Evolutionary conservation across 2,888 invertebrate species (phyloP), one percentile per base, ranked within the genome.

Genomic region (Machimus atricapillus): DNA sequence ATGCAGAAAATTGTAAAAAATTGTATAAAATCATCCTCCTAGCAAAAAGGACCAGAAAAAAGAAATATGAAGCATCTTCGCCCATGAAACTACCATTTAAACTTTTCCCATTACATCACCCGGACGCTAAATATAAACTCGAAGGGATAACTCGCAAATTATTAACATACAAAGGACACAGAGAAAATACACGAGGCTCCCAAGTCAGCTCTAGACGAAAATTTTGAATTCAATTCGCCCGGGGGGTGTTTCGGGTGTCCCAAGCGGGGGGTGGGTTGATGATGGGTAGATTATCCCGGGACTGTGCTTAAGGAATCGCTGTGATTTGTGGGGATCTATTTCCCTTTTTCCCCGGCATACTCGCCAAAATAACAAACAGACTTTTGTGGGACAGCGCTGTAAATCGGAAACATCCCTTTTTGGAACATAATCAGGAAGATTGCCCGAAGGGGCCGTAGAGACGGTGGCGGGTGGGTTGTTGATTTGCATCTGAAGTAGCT

Each of bases 341-440:
- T 81, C 81, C 81, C 52, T 56, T 81, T 66, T 66, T 66, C 27
- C 66, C 5, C 56, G 43, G 43, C n/a, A 27, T 56, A 66, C 66
- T 52, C 23, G 23, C 81, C 81, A 56, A 31, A 81, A 81, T 81
- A 56, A 56, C 81, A 81, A 81, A 81, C 81, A 81, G 81, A 81
- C 81, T 81, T 52, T 66, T 66, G 66, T 66, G 66, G 23, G 66
- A 46, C 34, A 52, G 81, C n/a, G n/a, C 43, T 76, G 81, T 81
- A 81, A 81, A 81, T 81, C 81, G 56, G 81, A 81, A 81, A 81
- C 81, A 81, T 81, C 81, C 81, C 81, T 81, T 81, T 81, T 81
- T 23, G 56, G 56, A 81, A 40, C 52, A 81, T 81, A 81, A 81
- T 81, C 81, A 81, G 46, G 27, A 31, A 81, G 56, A 81, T 81